phyloP scores from a whole-genome alignment of 2,113 vertebrate species.

The Epinephelus lanceolatus region DNA sequence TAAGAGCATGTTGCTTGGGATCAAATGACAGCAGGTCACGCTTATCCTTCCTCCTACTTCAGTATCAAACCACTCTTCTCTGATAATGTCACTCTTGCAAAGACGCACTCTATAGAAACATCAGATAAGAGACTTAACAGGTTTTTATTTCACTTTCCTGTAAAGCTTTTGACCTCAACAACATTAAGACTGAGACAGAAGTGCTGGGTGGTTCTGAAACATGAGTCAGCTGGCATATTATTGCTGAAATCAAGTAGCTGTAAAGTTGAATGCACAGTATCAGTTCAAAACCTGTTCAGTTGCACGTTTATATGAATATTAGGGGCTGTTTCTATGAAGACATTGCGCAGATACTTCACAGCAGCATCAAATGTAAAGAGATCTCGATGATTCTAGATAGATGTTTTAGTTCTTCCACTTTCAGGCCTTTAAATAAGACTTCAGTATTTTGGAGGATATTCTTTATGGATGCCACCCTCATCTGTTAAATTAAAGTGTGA shows the following conservation, averaged over 20 bases:
- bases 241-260: neutral
- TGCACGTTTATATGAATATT: neutral
- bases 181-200: neutral
- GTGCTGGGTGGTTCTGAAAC: neutral
- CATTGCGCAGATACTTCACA: neutral
- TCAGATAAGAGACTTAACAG: neutral
- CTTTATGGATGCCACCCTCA: neutral
- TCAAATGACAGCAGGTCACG: constrained; percentile 29
- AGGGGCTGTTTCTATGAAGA: neutral
- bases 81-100: constrained; percentile 15
- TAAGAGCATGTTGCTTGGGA: constrained; percentile 37
- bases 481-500: neutral
- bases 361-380: neutral
- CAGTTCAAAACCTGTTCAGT: neutral
- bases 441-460: neutral
- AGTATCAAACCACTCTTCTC: constrained; percentile 19
- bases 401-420: neutral
- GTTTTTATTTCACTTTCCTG: neutral
- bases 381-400: neutral
- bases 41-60: constrained; percentile 12
- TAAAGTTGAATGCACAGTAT: neutral
- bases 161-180: neutral
- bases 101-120: neutral
- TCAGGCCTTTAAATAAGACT: neutral
- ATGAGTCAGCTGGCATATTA: neutral